Percentiles rank a stretch among this genome's conserved stretches.
Conservation (phyloP, 1,140 invertebrate genomes). For the Ceratitis capitata region DNA sequence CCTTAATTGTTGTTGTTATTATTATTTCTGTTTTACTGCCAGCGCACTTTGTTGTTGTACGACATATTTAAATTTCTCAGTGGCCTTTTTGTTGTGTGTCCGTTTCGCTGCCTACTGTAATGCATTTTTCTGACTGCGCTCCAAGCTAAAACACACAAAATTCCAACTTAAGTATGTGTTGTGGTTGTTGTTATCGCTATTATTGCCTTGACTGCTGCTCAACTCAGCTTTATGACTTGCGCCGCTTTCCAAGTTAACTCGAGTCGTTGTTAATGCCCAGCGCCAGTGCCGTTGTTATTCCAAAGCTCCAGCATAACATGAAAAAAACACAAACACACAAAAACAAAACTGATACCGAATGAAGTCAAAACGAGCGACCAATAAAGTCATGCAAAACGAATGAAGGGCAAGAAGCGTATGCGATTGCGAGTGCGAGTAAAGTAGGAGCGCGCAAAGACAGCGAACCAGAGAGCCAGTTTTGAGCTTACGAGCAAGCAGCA, state of each 20-base stretch:
- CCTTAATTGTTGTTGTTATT: not conserved
- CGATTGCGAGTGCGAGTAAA: not conserved
- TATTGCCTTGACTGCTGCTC: not conserved
- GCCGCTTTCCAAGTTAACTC: not conserved
- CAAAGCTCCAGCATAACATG: slow-evolving; percentile 23
- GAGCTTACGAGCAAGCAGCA: not conserved
- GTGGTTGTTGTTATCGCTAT: not conserved
- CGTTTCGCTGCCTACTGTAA: not conserved
- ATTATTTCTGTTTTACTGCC: not conserved
- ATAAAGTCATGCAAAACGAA: not conserved
- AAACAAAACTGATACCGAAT: not conserved
- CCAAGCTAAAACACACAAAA: slow-evolving; percentile 5
- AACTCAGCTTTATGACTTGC: not conserved
- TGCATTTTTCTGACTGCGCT: not conserved
- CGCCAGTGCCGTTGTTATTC: slow-evolving; percentile 34
- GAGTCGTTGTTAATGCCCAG: no score
- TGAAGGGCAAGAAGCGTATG: not conserved
- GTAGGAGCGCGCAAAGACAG: not conserved
- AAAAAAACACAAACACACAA: not conserved
- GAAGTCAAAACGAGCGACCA: not conserved
- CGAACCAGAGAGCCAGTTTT: not conserved
- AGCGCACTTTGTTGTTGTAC: not conserved
- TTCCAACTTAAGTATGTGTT: not conserved
- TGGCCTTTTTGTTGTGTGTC: not conserved
- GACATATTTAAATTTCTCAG: slow-evolving; percentile 11